These are phyloP conservation scores for Vimba vimba DNA, from an alignment of 2,113 vertebrate genomes.

Conservation along the genomic window DNA sequence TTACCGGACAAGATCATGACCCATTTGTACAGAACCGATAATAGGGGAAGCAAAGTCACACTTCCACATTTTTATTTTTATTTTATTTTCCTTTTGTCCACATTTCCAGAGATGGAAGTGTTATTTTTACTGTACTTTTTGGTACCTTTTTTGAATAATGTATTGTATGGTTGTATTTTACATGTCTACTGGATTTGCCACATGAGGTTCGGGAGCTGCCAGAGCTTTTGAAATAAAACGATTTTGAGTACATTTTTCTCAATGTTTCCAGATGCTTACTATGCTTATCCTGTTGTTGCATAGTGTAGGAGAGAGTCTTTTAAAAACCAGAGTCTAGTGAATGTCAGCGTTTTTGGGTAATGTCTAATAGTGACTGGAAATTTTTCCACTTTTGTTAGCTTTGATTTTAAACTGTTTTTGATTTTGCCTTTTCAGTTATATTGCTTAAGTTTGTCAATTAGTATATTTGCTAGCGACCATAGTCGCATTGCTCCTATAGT, in stretches of 20 bases:
- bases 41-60: constrained; percentile 98
- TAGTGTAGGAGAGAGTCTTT: constrained; percentile 57
- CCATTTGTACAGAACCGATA: constrained; percentile 92
- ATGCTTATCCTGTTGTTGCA: constrained; percentile 70
- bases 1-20: constrained; percentile 52
- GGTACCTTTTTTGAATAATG: constrained; percentile 99
- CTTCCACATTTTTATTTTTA: constrained; percentile 96
- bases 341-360: constrained; percentile 70
- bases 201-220: constrained; percentile 83
- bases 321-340: constrained; percentile 69
- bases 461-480: constrained; percentile 36
- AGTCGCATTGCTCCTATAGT: constrained; percentile 76
- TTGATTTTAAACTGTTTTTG: constrained; percentile 52
- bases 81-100: constrained; percentile 77
- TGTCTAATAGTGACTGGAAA: constrained; percentile 64
- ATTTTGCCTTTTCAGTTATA: constrained; percentile 74
- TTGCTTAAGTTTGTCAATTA: constrained; percentile 55
- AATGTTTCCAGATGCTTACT: constrained; percentile 69
- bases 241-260: constrained; percentile 69
- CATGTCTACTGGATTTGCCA: constrained; percentile 97
- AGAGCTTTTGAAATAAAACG: constrained; percentile 97
- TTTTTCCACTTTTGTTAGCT: constrained; percentile 63
- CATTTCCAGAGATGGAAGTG: constrained; percentile 99
- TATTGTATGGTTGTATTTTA: constrained; percentile 99
- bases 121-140: constrained; percentile 99